phyloP scores from a whole-genome alignment of 2,888 invertebrate genomes.

The Hanleya hanleyi region DNA sequence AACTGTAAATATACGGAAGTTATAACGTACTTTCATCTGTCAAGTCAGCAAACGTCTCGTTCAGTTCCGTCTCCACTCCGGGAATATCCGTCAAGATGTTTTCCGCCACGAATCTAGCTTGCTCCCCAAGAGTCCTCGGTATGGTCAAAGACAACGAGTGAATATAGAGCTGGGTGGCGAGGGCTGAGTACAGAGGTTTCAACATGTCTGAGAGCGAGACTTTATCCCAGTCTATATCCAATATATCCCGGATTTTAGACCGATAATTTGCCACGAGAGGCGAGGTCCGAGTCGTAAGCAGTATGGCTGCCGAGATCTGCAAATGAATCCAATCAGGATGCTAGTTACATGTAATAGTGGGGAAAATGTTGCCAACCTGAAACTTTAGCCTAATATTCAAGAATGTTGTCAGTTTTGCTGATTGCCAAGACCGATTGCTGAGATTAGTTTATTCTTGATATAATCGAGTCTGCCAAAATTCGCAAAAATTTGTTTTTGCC shows the following conservation, averaged over 20 bases:
- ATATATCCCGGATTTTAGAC: not conserved
- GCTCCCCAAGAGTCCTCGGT: not conserved
- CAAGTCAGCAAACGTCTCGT: not conserved
- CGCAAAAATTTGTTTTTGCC: too few species aligned
- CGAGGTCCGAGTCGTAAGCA: not conserved
- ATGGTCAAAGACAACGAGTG: not conserved
- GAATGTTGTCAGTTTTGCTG: too few species aligned
- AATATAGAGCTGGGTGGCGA: not conserved
- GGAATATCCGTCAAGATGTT: not conserved
- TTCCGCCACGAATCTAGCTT: not conserved
- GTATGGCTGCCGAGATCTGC: not conserved
- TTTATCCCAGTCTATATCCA: not conserved
- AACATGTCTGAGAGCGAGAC: not conserved
- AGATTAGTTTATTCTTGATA: too few species aligned
- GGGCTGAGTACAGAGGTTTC: not conserved
- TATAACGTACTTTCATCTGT: not conserved
- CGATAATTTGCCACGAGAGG: not conserved
- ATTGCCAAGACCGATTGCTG: too few species aligned
- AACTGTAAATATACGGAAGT: too few species aligned
- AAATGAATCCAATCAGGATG: too few species aligned
- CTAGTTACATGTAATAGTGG: too few species aligned
- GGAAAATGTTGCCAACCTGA: too few species aligned
- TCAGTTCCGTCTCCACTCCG: not conserved
- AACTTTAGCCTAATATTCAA: too few species aligned
- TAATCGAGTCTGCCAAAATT: too few species aligned